A percentile compares a stretch with the other conserved stretches of the same genome.
Conservation (phyloP, 2,888 invertebrate genomes). For the Endomychus coccineus region DNA sequence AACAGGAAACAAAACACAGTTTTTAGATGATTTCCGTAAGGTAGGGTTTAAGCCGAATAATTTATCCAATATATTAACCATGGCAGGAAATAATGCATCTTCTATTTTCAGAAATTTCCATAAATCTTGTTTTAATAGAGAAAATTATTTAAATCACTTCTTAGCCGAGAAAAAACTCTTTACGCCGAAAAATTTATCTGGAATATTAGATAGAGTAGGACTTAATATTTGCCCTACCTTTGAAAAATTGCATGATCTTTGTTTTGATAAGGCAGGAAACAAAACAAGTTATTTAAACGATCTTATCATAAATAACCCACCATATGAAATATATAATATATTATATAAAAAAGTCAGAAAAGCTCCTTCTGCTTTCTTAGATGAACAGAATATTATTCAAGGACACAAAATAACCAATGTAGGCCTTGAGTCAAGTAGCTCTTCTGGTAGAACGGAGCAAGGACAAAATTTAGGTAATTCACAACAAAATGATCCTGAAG, state of each 20-base stretch:
- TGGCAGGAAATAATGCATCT: constrained; percentile 31
- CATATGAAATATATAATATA: constrained; percentile 23
- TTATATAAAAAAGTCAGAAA: constrained; percentile 26
- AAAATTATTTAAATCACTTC: constrained; percentile 28
- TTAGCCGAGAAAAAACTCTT: constrained; percentile 27
- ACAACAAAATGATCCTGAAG: constrained; percentile 25
- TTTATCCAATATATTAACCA: constrained; percentile 31
- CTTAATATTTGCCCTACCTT: constrained; percentile 23
- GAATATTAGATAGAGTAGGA: constrained; percentile 27
- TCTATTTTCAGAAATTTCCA: constrained; percentile 31
- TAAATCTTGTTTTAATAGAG: constrained; percentile 30
- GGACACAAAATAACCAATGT: constrained; percentile 20
- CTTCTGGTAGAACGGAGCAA: constrained; percentile 17
- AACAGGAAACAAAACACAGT: constrained; percentile 29
- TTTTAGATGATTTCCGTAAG: constrained; percentile 28
- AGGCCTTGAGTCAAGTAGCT: constrained; percentile 16
- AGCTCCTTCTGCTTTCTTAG: constrained; percentile 16
- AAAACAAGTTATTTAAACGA: constrained; percentile 31
- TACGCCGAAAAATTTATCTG: constrained; percentile 28
- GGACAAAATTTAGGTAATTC: constrained; percentile 23
- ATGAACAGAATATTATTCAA: constrained; percentile 21
- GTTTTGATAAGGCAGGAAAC: constrained; percentile 32
- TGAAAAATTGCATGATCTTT: constrained; percentile 29
- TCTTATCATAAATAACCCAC: constrained; percentile 23
- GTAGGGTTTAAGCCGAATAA: constrained; percentile 17